Base-by-base conservation (phyloP, 2,888 invertebrate species). In the Isoperla grammatica region DNA sequence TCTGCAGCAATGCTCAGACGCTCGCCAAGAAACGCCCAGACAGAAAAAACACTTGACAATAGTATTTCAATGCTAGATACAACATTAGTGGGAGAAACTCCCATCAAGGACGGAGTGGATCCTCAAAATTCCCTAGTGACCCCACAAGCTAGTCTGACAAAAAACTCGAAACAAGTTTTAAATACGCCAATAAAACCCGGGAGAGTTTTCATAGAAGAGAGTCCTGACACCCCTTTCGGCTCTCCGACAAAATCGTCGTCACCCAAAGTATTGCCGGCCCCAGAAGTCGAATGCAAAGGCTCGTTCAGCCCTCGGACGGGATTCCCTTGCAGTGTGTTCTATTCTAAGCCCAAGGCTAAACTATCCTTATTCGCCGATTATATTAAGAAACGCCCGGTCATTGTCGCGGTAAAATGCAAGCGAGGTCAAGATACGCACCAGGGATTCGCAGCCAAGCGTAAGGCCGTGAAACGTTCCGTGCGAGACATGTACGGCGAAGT, bases 321-420 rank as follows among this genome's bases (percentile, higher is more conserved):
- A 3, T 19, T 53, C 39, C 35, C 19, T n/a, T 37, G 37, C 4
- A 19, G 42, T 15, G 78, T 77, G 0, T 83, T 83, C 69, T 83
- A 83, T 65, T 78, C 80, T 0, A 81, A 79, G 69, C 69, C 70
- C 22, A 67, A 49, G 37, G 22, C 58, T 53, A 13, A 20, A 3
- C 5, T 55, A 54, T 53, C 43, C 17, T 29, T 29, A 54, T 59
- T 60, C 23, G 29, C 39, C 5, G 59, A 46, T 12, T 58, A 56
- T 9, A 53, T 55, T 17, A 35, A n/a, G 5, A 55, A 60, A 29
- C 29, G 13, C 15, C 40, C n/a, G 17, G n/a, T 6, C 4, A 13
- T 2, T 58, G 62, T 17, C 46, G 23, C 11, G 54, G 53, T 15
- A 63, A 61, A 53, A 50, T 43, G 23, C 61, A 61, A 49, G 57